Conservation (phyloP, 1,140 invertebrate species). For the Drosophila trapezifrons region DNA sequence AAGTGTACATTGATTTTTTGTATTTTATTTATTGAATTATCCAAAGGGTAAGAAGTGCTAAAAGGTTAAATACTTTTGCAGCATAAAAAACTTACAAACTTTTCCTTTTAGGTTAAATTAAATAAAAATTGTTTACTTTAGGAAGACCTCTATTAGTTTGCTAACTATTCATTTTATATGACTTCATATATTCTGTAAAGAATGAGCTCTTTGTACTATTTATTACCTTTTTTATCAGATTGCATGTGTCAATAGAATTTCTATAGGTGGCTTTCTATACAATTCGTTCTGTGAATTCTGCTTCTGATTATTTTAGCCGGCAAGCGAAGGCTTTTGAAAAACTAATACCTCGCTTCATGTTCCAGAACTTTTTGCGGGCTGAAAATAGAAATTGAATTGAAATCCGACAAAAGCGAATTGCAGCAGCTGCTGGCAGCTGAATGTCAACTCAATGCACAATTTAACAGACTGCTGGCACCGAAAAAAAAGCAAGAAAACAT, state of each 20-base stretch:
- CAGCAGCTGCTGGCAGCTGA: slow-evolving; percentile 47
- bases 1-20: slow-evolving; percentile 51
- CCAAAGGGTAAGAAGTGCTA: background rate
- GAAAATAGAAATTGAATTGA: slow-evolving; percentile 23
- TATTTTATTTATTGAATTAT: slow-evolving; percentile 18
- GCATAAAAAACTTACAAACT: no score
- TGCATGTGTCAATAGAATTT: background rate
- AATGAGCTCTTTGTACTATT: background rate
- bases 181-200: background rate
- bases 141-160: no score
- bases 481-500: no score
- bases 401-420: slow-evolving; percentile 28
- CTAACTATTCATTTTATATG: no score
- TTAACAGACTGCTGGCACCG: slow-evolving; percentile 38
- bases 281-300: background rate
- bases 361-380: background rate
- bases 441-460: slow-evolving; percentile 55
- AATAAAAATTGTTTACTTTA: no score
- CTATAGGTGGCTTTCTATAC: background rate
- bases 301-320: no score
- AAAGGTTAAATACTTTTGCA: no score
- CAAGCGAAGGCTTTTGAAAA: background rate
- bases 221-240: background rate
- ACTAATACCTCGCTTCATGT: background rate
- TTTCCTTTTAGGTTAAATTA: no score